Percentiles rank a stretch among this genome's conserved stretches.
phyloP scores from a whole-genome alignment of 1,140 invertebrate genomes.

The Steinernema feltiae region DNA sequence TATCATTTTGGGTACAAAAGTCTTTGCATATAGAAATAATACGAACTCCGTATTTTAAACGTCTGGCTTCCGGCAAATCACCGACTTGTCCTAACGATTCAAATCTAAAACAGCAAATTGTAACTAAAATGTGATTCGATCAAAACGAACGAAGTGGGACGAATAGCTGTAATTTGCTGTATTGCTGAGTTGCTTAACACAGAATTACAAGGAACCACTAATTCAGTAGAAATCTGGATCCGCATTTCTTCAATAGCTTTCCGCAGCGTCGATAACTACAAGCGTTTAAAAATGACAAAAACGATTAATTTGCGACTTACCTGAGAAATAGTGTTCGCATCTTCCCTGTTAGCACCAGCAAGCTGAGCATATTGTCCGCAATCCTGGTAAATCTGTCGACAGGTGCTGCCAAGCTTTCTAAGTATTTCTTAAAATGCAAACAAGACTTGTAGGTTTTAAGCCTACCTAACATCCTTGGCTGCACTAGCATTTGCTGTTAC shows the following conservation, averaged over 20 bases:
- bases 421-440: too few relatives aligned
- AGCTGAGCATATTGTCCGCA: slow-evolving; percentile 3
- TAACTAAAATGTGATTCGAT: neutral
- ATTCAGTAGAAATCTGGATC: neutral
- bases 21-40: neutral
- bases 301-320: neutral
- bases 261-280: neutral
- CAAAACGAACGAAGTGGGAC: neutral
- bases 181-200: neutral
- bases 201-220: neutral
- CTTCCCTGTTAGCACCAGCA: neutral
- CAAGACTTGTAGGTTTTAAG: too few relatives aligned
- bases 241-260: neutral
- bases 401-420: neutral
- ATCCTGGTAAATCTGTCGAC: neutral
- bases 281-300: too few relatives aligned
- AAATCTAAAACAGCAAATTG: neutral
- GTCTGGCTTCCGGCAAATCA: neutral
- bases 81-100: neutral
- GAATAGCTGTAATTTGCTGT: neutral
- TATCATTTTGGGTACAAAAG: neutral
- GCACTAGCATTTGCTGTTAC: neutral
- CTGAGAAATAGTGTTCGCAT: neutral
- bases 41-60: neutral
- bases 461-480: neutral